Evolutionary conservation across 2,113 vertebrate species (phyloP).

Genomic region (Aramus guarauna): DNA sequence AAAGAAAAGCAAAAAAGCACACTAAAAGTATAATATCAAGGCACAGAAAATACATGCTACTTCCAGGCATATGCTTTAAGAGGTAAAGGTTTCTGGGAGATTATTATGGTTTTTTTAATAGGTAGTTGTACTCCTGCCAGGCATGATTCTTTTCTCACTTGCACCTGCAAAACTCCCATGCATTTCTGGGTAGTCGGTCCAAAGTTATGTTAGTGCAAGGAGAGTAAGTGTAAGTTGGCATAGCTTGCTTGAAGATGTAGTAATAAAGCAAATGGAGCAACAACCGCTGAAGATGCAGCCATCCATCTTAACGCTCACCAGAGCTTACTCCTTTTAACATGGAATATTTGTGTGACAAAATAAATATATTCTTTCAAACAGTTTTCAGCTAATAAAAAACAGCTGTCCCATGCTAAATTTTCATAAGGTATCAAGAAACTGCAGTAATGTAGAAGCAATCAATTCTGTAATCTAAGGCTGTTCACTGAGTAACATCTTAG

Average conservation of each 20-base stretch:
- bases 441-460: neutral
- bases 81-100: neutral
- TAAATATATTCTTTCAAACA: neutral
- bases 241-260: neutral
- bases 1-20: neutral
- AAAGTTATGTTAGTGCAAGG: neutral
- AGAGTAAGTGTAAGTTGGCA: neutral
- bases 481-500: neutral
- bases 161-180: neutral
- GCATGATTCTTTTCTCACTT: neutral
- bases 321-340: neutral
- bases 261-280: neutral
- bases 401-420: neutral
- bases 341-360: neutral
- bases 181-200: neutral
- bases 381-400: neutral
- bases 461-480: neutral
- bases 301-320: neutral
- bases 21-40: slow-evolving; percentile 16
- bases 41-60: slow-evolving; percentile 56
- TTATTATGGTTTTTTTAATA: neutral
- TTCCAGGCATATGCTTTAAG: slow-evolving; percentile 25
- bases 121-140: neutral
- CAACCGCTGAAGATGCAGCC: neutral
- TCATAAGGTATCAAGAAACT: neutral